Conservation (phyloP, 2,888 invertebrate genomes). For the Sacculina carcini region DNA sequence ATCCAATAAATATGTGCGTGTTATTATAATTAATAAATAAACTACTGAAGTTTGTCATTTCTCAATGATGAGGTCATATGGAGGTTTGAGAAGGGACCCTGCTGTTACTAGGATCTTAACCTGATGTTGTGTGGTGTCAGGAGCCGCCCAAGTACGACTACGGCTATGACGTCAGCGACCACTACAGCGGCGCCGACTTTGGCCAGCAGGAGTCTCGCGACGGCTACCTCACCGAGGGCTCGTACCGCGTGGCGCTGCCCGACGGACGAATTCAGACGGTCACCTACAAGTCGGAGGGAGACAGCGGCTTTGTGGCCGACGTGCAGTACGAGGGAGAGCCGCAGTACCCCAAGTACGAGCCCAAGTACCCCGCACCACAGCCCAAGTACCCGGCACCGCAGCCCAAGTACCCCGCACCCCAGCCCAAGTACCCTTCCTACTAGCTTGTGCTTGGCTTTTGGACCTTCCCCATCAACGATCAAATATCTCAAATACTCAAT, state of each 20-base stretch:
- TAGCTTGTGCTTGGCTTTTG: too few relatives aligned
- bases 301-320: background rate
- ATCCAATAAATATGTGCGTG: too few relatives aligned
- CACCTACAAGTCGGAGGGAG: slow-evolving; percentile 2
- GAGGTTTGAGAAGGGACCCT: too few relatives aligned
- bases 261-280: slow-evolving; percentile 1
- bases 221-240: background rate
- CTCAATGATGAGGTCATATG: too few relatives aligned
- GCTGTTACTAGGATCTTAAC: too few relatives aligned
- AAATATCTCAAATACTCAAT: too few relatives aligned
- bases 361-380: background rate
- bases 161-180: background rate
- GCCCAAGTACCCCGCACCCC: background rate
- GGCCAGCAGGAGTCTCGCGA: background rate
- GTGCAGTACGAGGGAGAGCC: slow-evolving; percentile 2
- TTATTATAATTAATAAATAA: too few relatives aligned
- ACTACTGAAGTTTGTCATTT: too few relatives aligned
- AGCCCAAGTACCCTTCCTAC: background rate
- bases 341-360: slow-evolving; percentile 2
- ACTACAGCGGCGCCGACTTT: background rate
- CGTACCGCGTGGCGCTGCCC: background rate
- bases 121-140: too few relatives aligned
- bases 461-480: too few relatives aligned
- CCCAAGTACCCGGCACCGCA: background rate
- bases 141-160: slow-evolving; percentile 1